A percentile compares a stretch with the other conserved stretches of the same genome.
Evolutionary conservation across 2,113 vertebrate species (phyloP).

Genomic region (Pseudorasbora parva): DNA sequence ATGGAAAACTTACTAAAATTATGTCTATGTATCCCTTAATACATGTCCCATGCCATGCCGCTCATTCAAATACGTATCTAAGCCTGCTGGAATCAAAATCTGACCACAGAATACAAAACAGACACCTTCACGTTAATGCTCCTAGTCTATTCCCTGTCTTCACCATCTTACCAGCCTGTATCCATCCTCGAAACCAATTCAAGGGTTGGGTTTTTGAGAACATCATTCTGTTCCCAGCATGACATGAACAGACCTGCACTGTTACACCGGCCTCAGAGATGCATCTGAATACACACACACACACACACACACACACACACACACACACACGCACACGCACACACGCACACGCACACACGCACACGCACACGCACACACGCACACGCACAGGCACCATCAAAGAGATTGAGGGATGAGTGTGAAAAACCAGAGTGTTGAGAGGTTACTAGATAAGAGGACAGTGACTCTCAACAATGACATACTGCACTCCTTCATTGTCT

Average conservation of each 20-base stretch:
- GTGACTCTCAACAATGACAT: slow-evolving; percentile 11
- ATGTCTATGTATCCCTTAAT: neutral
- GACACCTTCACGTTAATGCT: slow-evolving; percentile 13
- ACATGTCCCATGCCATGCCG: neutral
- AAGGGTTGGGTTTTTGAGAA: neutral
- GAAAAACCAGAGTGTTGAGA: slow-evolving; percentile 29
- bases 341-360: too few relatives aligned
- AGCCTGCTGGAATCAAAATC: neutral
- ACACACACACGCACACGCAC: neutral
- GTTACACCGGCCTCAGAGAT: slow-evolving; percentile 7
- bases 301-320: neutral
- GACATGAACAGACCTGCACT: slow-evolving; percentile 26
- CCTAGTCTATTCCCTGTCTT: neutral
- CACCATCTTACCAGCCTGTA: too few relatives aligned
- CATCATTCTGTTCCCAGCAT: slow-evolving; percentile 26
- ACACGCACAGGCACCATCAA: neutral
- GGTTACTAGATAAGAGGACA: slow-evolving; percentile 8
- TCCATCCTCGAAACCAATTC: neutral
- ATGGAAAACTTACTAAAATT: neutral
- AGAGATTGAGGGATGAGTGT: slow-evolving; percentile 5
- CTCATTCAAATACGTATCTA: neutral
- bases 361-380: neutral
- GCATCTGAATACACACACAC: neutral
- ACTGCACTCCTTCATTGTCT: neutral
- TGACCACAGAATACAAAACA: slow-evolving; percentile 16